phyloP scores from a whole-genome alignment of 2,888 invertebrate genomes.

The Platycheirus albimanus region DNA sequence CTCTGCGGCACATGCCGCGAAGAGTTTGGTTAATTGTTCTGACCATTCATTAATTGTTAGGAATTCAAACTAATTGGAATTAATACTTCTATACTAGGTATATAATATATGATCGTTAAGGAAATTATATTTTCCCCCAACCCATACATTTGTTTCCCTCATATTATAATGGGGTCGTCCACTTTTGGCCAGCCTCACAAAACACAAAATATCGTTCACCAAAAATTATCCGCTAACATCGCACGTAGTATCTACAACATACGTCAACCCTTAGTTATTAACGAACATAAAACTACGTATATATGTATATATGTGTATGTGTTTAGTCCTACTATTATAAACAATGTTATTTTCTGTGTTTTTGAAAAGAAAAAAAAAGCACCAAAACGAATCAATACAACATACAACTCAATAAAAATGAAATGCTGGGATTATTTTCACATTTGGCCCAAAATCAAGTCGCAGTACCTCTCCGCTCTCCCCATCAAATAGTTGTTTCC shows the following conservation, averaged over 20 bases:
- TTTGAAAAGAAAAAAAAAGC: neutral
- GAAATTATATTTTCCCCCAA: too few relatives aligned
- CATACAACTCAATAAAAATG: slow-evolving; percentile 52
- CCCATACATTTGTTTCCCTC: too few relatives aligned
- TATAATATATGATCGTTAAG: neutral
- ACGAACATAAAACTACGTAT: neutral
- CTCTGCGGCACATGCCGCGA: neutral
- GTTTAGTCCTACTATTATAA: neutral
- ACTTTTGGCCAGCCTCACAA: neutral
- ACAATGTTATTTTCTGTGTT: neutral
- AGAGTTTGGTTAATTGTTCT: slow-evolving; percentile 22
- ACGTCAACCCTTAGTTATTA: slow-evolving; percentile 4
- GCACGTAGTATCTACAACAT: too few relatives aligned
- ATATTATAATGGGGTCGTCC: neutral
- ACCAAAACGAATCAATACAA: slow-evolving; percentile 51
- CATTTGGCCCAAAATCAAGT: slow-evolving; percentile 38
- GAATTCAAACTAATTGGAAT: slow-evolving; percentile 52
- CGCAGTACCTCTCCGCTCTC: neutral
- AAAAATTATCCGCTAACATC: slow-evolving; percentile 4
- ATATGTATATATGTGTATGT: too few relatives aligned
- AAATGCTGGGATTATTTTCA: slow-evolving; percentile 53
- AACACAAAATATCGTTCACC: slow-evolving; percentile 20
- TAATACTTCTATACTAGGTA: slow-evolving; percentile 28
- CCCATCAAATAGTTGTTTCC: too few relatives aligned
- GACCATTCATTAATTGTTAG: slow-evolving; percentile 42